Conservation (phyloP, 2,113 vertebrate genomes). For the Limnothrissa miodon region DNA sequence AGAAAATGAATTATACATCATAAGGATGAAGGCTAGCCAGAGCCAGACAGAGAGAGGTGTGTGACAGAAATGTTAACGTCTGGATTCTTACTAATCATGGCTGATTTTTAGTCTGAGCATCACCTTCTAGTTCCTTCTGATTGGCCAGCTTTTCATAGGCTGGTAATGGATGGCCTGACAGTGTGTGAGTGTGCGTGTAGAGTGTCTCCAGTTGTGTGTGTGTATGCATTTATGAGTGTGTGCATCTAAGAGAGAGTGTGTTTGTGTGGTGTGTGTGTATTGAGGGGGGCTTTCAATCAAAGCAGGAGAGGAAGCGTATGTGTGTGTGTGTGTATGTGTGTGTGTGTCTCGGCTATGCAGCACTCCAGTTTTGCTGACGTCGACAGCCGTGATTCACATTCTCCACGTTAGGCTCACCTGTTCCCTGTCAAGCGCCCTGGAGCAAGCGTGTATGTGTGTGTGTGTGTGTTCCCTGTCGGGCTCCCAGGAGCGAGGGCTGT, state of each 20-base stretch:
- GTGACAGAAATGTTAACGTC: neutral
- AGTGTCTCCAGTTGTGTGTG: neutral
- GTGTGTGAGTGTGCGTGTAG: neutral
- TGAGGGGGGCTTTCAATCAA: too few species aligned
- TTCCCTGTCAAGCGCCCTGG: neutral
- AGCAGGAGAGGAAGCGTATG: neutral
- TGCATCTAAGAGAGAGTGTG: neutral
- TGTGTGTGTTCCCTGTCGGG: neutral
- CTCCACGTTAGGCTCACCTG: neutral
- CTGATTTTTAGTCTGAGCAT: neutral
- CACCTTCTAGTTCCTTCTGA: neutral
- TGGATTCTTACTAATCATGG: neutral
- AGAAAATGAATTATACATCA: neutral
- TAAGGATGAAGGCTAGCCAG: neutral
- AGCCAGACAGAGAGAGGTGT: neutral
- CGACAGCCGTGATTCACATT: neutral
- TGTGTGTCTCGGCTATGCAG: neutral
- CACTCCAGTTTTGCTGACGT: neutral
- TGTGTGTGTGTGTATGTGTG: conserved; percentile 2
- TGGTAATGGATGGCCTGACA: neutral
- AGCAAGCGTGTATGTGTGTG: neutral
- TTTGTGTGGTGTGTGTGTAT: neutral
- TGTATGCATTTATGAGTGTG: neutral
- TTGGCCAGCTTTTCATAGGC: neutral
- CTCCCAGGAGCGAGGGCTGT: neutral